These are phyloP conservation scores for Myiothlypis chrysogaster DNA, from an alignment of 2,797 vertebrate genomes.

Conservation along the genomic window DNA sequence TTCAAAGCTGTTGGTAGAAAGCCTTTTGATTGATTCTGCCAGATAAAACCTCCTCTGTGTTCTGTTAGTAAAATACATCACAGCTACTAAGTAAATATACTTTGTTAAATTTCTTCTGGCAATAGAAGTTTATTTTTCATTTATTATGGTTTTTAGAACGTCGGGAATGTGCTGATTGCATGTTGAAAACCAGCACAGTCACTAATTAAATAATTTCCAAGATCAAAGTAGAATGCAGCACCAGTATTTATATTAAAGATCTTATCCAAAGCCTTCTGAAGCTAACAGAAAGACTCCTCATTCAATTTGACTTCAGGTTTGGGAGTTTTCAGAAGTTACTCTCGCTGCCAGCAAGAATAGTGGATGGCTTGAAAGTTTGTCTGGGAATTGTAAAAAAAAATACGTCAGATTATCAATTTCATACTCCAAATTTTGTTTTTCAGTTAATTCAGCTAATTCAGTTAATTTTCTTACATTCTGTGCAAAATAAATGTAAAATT, in stretches of 20 bases:
- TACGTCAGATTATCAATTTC: neutral
- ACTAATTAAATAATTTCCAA: constrained; percentile 3
- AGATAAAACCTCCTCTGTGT: neutral
- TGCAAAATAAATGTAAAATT: neutral
- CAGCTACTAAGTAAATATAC: neutral
- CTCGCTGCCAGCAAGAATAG: neutral
- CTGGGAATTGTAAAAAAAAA: neutral
- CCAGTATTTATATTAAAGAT: neutral
- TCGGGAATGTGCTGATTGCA: neutral
- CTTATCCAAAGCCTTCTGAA: constrained; percentile 1
- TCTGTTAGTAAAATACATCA: neutral
- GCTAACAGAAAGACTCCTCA: neutral
- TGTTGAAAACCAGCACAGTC: neutral
- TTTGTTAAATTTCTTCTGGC: neutral
- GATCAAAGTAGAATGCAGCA: constrained; percentile 7
- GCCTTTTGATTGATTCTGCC: neutral
- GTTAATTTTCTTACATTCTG: neutral
- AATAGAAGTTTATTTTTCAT: neutral
- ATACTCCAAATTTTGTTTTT: neutral
- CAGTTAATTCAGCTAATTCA: neutral
- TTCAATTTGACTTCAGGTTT: neutral
- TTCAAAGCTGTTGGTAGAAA: neutral
- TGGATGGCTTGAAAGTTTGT: neutral
- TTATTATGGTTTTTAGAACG: neutral
- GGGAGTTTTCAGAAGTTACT: neutral